These are phyloP conservation scores for Pungitius pungitius DNA, from an alignment of 2,113 vertebrate genomes.

Conservation along the genomic window DNA sequence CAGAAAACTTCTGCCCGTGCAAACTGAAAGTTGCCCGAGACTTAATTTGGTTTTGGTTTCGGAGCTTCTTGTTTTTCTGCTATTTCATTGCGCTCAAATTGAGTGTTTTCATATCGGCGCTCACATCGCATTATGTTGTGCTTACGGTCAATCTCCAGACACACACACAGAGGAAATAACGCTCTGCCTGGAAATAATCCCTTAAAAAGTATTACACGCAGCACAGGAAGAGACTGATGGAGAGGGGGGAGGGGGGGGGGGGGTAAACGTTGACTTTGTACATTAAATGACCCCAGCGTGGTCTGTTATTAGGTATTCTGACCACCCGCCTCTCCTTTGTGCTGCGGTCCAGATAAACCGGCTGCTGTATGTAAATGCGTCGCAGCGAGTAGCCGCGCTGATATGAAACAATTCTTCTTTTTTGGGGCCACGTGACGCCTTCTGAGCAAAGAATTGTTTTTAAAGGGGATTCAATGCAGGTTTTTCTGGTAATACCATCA, in stretches of 20 bases:
- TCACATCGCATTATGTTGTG: slow-evolving; percentile 62
- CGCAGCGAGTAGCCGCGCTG: too few species aligned
- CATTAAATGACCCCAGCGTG: slow-evolving; percentile 18
- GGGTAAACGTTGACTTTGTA: slow-evolving; percentile 5
- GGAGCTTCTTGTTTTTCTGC: slow-evolving; percentile 67
- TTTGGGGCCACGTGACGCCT: slow-evolving; percentile 3
- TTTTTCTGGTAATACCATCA: too few species aligned
- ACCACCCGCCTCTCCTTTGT: slow-evolving; percentile 39
- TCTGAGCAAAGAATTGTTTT: slow-evolving; percentile 22
- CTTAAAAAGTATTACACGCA: slow-evolving; percentile 24
- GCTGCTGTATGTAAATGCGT: slow-evolving; percentile 33
- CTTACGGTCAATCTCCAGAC: slow-evolving; percentile 58
- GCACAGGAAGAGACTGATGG: slow-evolving; percentile 4
- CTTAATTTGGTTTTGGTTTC: slow-evolving; percentile 71
- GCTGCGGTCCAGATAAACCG: slow-evolving; percentile 45
- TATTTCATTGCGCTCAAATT: slow-evolving; percentile 58
- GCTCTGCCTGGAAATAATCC: slow-evolving; percentile 37
- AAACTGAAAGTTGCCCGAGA: slow-evolving; percentile 57
- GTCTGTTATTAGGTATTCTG: slow-evolving; percentile 42
- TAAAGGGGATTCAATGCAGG: slow-evolving; percentile 26
- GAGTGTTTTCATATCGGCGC: slow-evolving; percentile 66
- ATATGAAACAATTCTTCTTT: too few species aligned
- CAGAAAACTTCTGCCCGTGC: slow-evolving; percentile 30
- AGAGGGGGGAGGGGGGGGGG: not conserved
- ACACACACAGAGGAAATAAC: slow-evolving; percentile 12